These are phyloP conservation scores for Vultur gryphus DNA, from an alignment of 2,797 vertebrate genomes.

Conservation along the genomic window DNA sequence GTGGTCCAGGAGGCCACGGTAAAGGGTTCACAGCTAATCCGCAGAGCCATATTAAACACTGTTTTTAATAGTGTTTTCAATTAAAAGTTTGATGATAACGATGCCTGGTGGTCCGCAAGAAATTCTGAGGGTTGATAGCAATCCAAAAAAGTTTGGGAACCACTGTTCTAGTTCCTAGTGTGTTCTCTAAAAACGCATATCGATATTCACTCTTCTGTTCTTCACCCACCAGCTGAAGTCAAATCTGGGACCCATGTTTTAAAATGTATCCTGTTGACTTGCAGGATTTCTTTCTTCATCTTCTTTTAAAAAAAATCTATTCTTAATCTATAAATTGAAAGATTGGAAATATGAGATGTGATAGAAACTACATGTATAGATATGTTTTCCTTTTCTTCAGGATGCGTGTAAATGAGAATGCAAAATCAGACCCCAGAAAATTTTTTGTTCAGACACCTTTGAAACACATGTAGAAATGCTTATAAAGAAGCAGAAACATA, in stretches of 20 bases:
- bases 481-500: not conserved
- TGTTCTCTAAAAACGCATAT: not conserved
- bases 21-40: slow-evolving; percentile 16
- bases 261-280: not conserved
- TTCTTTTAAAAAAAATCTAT: not conserved
- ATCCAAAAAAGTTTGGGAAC: slow-evolving; percentile 27
- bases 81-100: slow-evolving; percentile 44
- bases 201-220: not conserved
- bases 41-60: slow-evolving; percentile 9
- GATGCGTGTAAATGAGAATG: not conserved
- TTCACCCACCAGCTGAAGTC: not conserved
- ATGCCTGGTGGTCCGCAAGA: slow-evolving; percentile 38
- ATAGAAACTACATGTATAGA: not conserved
- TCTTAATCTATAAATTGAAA: not conserved
- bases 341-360: not conserved
- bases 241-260: not conserved
- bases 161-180: not conserved
- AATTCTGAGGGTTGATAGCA: slow-evolving; percentile 34
- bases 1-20: slow-evolving; percentile 46
- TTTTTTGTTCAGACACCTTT: not conserved
- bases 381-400: not conserved
- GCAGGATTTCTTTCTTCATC: not conserved
- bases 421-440: not conserved
- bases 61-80: slow-evolving; percentile 59
- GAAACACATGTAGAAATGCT: not conserved